These are phyloP conservation scores for Dendroctonus valens DNA, from an alignment of 1,140 invertebrate genomes.

Conservation along the genomic window DNA sequence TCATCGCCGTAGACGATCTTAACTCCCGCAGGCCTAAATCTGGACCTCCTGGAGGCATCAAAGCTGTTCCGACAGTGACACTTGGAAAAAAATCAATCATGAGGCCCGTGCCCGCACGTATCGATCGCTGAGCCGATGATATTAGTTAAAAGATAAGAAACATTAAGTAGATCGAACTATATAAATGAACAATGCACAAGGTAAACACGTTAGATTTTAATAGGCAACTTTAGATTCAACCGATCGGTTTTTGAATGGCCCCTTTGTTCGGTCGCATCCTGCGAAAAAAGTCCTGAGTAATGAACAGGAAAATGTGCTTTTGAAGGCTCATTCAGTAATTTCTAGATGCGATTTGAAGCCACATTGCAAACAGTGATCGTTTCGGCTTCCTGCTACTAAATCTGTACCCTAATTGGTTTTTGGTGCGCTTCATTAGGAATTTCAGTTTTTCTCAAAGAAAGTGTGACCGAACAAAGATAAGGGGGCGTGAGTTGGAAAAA, in stretches of 20 bases:
- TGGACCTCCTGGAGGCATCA: slow-evolving; percentile 10
- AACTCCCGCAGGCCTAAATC: slow-evolving; percentile 23
- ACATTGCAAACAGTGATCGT: too few species aligned
- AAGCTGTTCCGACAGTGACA: slow-evolving; percentile 20
- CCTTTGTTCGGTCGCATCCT: too few species aligned
- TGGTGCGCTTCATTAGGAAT: too few species aligned
- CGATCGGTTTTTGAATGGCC: too few species aligned
- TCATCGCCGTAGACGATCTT: slow-evolving; percentile 20
- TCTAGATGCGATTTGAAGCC: too few species aligned
- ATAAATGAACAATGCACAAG: slow-evolving; percentile 5
- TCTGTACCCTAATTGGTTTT: too few species aligned
- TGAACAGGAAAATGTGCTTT: too few species aligned
- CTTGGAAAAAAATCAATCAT: slow-evolving; percentile 25
- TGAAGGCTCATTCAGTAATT: too few species aligned
- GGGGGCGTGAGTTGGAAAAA: slow-evolving; percentile 17
- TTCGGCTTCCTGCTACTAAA: too few species aligned
- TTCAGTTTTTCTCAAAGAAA: slow-evolving; percentile 12
- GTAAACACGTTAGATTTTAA: slow-evolving; percentile 7
- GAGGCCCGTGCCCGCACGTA: slow-evolving; percentile 24
- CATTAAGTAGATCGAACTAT: slow-evolving; percentile 18
- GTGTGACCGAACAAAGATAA: slow-evolving; percentile 17
- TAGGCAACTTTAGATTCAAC: background rate
- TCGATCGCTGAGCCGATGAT: slow-evolving; percentile 16
- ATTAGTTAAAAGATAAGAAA: slow-evolving; percentile 18
- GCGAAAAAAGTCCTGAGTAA: too few species aligned